Conservation (phyloP, 2,888 invertebrate species). For the Brenthis daphne region DNA sequence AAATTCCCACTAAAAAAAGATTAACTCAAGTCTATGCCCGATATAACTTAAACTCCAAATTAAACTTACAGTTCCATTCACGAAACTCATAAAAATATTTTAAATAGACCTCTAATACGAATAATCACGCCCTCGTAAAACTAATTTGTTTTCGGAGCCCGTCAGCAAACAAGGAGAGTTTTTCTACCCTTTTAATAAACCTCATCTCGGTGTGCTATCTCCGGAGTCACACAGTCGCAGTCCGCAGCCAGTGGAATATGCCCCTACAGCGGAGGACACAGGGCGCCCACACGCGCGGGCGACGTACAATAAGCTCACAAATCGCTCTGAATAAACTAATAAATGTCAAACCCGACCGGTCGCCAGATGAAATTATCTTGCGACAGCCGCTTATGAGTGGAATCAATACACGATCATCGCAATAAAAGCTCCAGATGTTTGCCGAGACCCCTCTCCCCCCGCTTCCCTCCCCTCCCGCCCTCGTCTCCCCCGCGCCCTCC, state of each 20-base stretch:
- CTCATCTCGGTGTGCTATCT: constrained; percentile 31
- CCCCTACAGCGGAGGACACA: neutral
- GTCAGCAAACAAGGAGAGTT: constrained; percentile 36
- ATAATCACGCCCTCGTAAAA: constrained; percentile 41
- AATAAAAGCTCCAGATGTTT: constrained; percentile 75
- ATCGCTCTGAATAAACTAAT: constrained; percentile 50
- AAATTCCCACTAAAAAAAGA: too few relatives aligned
- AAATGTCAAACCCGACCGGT: constrained; percentile 43
- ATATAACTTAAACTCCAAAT: constrained; percentile 3
- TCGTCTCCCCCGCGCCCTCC: constrained; percentile 37
- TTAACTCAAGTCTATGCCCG: neutral
- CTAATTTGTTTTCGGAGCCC: constrained; percentile 38
- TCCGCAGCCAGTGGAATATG: neutral
- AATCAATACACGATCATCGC: constrained; percentile 73
- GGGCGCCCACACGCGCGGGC: neutral
- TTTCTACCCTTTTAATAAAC: constrained; percentile 41
- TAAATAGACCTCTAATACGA: constrained; percentile 38
- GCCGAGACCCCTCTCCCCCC: constrained; percentile 45
- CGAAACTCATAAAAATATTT: constrained; percentile 33
- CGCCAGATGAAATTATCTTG: constrained; percentile 60
- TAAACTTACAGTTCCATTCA: constrained; percentile 28
- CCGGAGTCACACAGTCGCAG: constrained; percentile 3
- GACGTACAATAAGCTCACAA: constrained; percentile 37
- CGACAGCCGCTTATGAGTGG: constrained; percentile 67
- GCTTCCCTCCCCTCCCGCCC: constrained; percentile 41